phyloP scores from a whole-genome alignment of 2,113 vertebrate genomes.

The Gymnorhina tibicen region DNA sequence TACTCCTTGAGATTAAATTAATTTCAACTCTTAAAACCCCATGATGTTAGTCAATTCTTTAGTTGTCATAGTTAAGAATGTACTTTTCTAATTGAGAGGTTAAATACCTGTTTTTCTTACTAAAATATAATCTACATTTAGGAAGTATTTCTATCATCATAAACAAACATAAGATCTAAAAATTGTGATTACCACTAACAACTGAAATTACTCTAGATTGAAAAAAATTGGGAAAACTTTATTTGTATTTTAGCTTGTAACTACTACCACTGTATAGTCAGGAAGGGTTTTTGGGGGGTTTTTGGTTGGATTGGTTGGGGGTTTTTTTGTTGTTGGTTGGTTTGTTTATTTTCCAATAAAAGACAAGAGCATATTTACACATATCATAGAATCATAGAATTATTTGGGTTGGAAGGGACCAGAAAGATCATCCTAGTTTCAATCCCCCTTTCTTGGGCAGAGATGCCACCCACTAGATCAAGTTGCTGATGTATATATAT shows the following conservation, averaged over 20 bases:
- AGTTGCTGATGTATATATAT: background rate
- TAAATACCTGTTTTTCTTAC: background rate
- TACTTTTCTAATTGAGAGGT: background rate
- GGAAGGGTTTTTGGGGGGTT: background rate
- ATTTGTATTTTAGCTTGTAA: background rate
- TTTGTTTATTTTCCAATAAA: background rate
- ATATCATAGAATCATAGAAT: background rate
- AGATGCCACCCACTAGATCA: background rate
- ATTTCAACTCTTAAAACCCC: background rate
- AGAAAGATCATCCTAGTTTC: background rate
- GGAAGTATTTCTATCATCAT: background rate
- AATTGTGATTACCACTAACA: background rate
- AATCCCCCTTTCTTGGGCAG: background rate
- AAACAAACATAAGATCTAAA: background rate
- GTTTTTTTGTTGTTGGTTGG: background rate
- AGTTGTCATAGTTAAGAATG: background rate
- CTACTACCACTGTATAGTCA: background rate
- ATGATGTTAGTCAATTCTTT: background rate
- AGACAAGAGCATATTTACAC: background rate
- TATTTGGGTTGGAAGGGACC: background rate
- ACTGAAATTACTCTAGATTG: background rate
- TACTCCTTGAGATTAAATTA: background rate
- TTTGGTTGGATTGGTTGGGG: background rate
- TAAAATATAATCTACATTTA: background rate
- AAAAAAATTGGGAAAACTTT: rapidly evolving